These are phyloP conservation scores for Sitophilus oryzae DNA, from an alignment of 1,140 invertebrate species.

Conservation along the genomic window DNA sequence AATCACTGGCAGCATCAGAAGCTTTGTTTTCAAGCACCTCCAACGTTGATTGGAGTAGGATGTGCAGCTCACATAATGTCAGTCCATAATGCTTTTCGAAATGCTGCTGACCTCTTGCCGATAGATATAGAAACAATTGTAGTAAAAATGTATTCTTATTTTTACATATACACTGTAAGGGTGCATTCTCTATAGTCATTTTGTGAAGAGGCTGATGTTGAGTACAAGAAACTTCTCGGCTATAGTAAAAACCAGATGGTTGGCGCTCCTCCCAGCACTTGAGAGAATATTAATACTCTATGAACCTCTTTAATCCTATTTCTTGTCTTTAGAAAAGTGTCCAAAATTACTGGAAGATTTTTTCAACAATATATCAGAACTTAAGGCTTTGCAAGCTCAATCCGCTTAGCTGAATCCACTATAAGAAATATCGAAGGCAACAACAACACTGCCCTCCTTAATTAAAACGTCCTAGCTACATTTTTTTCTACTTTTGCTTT, in stretches of 20 bases:
- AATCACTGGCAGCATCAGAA: too few relatives aligned
- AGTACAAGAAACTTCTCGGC: background rate
- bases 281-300: slow-evolving; percentile 33
- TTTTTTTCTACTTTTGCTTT: too few relatives aligned
- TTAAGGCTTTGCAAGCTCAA: too few relatives aligned
- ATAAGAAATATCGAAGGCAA: too few relatives aligned
- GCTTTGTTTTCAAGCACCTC: too few relatives aligned
- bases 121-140: slow-evolving; percentile 36
- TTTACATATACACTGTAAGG: slow-evolving; percentile 37
- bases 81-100: slow-evolving; percentile 27
- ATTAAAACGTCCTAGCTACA: too few relatives aligned
- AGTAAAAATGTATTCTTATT: slow-evolving; percentile 37
- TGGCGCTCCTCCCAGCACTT: slow-evolving; percentile 28
- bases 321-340: too few relatives aligned
- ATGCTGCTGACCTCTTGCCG: slow-evolving; percentile 24
- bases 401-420: too few relatives aligned
- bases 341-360: too few relatives aligned
- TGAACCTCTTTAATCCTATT: slow-evolving; percentile 33
- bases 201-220: slow-evolving; percentile 30
- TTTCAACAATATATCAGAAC: too few relatives aligned
- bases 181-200: slow-evolving; percentile 38
- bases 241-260: slow-evolving; percentile 22
- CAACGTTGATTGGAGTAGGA: slow-evolving; percentile 13
- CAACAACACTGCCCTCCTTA: too few relatives aligned
- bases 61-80: slow-evolving; percentile 33